Conservation (phyloP, 2,888 invertebrate genomes). For the Stomorhina lunata region DNA sequence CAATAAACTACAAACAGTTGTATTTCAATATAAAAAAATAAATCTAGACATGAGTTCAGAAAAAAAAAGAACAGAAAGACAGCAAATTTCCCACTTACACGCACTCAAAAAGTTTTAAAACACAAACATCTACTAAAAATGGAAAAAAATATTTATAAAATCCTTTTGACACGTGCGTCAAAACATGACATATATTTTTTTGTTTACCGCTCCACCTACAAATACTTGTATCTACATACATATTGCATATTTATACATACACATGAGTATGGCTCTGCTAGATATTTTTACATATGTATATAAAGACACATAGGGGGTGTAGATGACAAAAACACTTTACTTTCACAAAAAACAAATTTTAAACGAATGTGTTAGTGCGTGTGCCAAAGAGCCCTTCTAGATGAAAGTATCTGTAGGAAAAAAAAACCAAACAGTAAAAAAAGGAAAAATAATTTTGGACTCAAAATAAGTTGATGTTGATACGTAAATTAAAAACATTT, state of each 20-base stretch:
- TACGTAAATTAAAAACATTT: constrained; percentile 66
- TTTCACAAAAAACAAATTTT: background rate
- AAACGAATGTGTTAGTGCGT: constrained; percentile 16
- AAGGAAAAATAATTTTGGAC: constrained; percentile 19
- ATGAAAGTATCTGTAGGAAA: background rate
- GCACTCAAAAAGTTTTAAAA: constrained; percentile 31
- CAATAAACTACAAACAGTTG: constrained; percentile 3
- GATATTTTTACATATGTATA: constrained; percentile 1
- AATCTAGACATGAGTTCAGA: constrained; percentile 28
- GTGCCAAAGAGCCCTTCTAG: background rate
- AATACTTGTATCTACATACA: background rate
- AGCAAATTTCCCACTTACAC: background rate
- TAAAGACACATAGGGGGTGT: constrained; percentile 21
- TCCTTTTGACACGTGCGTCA: constrained; percentile 64
- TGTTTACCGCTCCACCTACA: background rate
- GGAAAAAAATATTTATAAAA: constrained; percentile 23
- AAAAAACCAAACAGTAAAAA: background rate
- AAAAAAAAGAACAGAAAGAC: constrained; percentile 1
- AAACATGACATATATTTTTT: constrained; percentile 55
- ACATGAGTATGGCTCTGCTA: constrained; percentile 4
- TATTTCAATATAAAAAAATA: background rate
- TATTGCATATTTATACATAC: background rate
- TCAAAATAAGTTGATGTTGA: constrained; percentile 50
- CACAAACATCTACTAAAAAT: background rate
- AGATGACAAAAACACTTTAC: constrained; percentile 60